Evolutionary conservation across 2,888 invertebrate genomes (phyloP).

Genomic region (Eueremaeus valkanovi): DNA sequence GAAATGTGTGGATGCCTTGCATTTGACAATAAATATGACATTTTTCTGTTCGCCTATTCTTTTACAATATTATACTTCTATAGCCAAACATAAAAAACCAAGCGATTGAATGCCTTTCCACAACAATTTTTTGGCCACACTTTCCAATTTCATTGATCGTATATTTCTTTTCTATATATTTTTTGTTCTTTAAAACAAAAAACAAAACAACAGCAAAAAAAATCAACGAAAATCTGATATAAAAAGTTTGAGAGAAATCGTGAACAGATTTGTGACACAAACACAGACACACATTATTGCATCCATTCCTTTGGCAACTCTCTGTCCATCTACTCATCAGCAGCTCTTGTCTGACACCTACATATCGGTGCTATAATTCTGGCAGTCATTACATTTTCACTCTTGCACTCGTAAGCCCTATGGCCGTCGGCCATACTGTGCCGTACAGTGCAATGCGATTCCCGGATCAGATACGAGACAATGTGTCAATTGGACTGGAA

Average conservation of each 20-base stretch:
- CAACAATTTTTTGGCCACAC: neutral
- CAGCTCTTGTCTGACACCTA: neutral
- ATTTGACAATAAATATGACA: neutral
- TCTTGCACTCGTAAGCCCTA: neutral
- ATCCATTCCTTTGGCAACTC: neutral
- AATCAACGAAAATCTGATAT: neutral
- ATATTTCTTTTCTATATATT: neutral
- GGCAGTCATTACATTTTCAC: neutral
- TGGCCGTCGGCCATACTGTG: neutral
- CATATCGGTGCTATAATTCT: neutral
- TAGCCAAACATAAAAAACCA: neutral
- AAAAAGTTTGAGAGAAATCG: neutral
- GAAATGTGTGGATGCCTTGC: neutral
- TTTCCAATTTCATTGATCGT: neutral
- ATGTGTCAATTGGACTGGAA: conserved; percentile 24
- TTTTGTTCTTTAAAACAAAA: neutral
- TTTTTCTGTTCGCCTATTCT: neutral
- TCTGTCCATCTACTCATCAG: neutral
- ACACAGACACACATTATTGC: neutral
- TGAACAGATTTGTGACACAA: neutral
- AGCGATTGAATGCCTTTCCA: neutral
- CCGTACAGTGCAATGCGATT: neutral
- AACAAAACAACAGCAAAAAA: neutral
- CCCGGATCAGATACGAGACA: neutral
- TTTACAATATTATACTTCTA: too few species aligned